phyloP scores from a whole-genome alignment of 2,797 vertebrate genomes.

The Caiman crocodilus region DNA sequence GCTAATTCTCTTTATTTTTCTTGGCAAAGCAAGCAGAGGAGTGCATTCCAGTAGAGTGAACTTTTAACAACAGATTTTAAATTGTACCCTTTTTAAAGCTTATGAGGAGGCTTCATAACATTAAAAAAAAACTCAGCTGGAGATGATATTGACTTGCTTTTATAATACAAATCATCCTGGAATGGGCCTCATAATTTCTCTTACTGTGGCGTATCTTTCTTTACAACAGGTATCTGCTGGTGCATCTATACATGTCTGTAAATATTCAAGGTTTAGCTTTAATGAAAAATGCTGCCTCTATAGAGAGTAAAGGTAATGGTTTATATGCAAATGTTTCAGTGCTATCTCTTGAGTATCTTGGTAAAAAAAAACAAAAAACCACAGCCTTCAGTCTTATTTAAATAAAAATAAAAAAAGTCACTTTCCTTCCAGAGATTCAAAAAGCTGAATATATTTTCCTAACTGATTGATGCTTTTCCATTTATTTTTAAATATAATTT shows the following conservation, averaged over 20 bases:
- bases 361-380: conserved; percentile 49
- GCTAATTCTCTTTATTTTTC: background rate
- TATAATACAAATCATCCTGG: background rate
- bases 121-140: background rate
- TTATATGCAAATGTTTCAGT: conserved; percentile 58
- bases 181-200: conserved; percentile 40
- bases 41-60: background rate
- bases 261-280: conserved; percentile 61
- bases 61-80: conserved; percentile 30
- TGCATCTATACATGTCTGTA: conserved; percentile 24
- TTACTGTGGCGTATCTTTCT: conserved; percentile 32
- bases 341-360: conserved; percentile 63
- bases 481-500: conserved; percentile 85
- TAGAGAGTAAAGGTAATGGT: conserved; percentile 43
- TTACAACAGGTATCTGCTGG: conserved; percentile 15
- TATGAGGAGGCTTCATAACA: background rate
- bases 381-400: conserved; percentile 74
- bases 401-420: conserved; percentile 72
- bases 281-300: conserved; percentile 49
- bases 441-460: conserved; percentile 79
- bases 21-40: background rate
- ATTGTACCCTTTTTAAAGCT: background rate
- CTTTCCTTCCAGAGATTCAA: conserved; percentile 71
- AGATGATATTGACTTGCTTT: background rate
- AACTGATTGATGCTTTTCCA: conserved; percentile 85